Evolutionary conservation across 2,113 vertebrate genomes (phyloP).

Genomic region (Plecturocebus donacophilus): DNA sequence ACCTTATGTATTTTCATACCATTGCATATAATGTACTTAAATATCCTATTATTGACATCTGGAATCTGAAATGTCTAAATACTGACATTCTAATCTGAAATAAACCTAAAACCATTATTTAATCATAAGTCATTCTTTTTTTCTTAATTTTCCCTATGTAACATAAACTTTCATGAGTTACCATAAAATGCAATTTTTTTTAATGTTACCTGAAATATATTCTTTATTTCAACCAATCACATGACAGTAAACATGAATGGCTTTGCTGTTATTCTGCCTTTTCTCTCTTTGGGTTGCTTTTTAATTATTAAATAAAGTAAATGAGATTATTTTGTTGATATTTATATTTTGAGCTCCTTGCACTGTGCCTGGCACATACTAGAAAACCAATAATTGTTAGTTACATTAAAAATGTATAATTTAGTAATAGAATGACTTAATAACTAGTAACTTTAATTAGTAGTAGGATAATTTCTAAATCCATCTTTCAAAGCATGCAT

Average conservation of each 20-base stretch:
- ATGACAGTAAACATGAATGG: not conserved
- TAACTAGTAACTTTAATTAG: not conserved
- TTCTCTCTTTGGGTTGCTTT: not conserved
- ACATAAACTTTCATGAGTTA: not conserved
- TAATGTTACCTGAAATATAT: not conserved
- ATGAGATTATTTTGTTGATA: not conserved
- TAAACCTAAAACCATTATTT: not conserved
- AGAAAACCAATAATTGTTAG: not conserved
- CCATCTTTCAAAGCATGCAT: not conserved
- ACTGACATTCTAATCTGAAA: not conserved
- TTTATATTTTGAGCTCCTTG: not conserved
- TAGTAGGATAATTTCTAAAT: not conserved
- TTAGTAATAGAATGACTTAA: not conserved
- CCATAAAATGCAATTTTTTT: not conserved
- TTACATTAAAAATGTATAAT: constrained; percentile 1
- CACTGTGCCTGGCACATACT: not conserved
- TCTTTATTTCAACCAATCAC: not conserved
- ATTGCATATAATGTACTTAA: not conserved
- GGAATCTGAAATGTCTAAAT: not conserved
- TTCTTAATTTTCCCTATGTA: not conserved
- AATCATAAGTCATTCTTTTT: not conserved
- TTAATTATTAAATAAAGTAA: not conserved
- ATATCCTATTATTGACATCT: not conserved
- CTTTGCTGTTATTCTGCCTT: not conserved
- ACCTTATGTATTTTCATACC: not conserved